Conservation (phyloP, 2,888 invertebrate species). For the Neuroscelio doddi region DNA sequence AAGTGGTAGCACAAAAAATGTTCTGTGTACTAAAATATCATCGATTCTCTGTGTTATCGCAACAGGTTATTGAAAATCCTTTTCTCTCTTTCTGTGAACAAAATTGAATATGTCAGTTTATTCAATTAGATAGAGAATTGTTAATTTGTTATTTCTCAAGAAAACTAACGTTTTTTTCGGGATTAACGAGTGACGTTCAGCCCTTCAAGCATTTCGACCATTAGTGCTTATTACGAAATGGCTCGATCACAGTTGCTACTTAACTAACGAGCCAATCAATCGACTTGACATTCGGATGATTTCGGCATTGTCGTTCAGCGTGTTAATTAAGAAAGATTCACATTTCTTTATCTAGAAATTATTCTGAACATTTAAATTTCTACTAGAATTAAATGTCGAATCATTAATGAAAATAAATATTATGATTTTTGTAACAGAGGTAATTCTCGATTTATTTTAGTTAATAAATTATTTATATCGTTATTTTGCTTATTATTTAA, state of each 20-base stretch:
- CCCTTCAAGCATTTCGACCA: slow-evolving; percentile 11
- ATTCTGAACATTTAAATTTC: slow-evolving; percentile 24
- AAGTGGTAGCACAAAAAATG: slow-evolving; percentile 48
- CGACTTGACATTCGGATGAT: slow-evolving; percentile 29
- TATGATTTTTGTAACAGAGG: neutral
- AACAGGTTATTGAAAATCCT: slow-evolving; percentile 50
- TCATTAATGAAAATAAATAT: slow-evolving; percentile 22
- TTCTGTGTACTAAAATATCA: slow-evolving; percentile 49
- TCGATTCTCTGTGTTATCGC: slow-evolving; percentile 61
- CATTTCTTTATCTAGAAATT: slow-evolving; percentile 26
- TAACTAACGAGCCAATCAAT: slow-evolving; percentile 42
- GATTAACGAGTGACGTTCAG: slow-evolving; percentile 33
- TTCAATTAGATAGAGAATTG: slow-evolving; percentile 9
- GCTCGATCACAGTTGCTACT: slow-evolving; percentile 29
- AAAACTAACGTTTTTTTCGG: slow-evolving; percentile 28
- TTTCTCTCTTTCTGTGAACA: slow-evolving; percentile 11
- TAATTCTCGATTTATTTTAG: too few relatives aligned
- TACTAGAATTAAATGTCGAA: slow-evolving; percentile 4
- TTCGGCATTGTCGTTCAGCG: slow-evolving; percentile 28
- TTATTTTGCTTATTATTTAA: too few relatives aligned
- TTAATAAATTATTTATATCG: too few relatives aligned
- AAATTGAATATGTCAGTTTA: slow-evolving; percentile 34
- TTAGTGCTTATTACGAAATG: slow-evolving; percentile 39
- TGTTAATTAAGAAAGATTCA: slow-evolving; percentile 34
- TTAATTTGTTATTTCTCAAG: slow-evolving; percentile 35